These are phyloP conservation scores for Zhuqinia jingwanae DNA, from an alignment of 2,888 invertebrate genomes.

Conservation along the genomic window DNA sequence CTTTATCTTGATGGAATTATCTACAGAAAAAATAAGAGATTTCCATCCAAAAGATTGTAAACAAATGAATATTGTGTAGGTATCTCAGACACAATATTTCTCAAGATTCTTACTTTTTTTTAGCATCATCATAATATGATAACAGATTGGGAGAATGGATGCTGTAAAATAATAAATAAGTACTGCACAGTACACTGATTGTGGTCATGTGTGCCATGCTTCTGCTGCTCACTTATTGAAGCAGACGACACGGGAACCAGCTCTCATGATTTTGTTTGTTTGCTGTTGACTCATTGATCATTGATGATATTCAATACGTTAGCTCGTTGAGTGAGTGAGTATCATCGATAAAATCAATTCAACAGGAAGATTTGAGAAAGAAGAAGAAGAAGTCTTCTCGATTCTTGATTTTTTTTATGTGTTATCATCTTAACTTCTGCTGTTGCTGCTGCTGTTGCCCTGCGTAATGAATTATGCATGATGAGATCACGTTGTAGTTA, in stretches of 20 bases:
- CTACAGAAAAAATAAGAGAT: background rate
- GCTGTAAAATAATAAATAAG: no score
- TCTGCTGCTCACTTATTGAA: no score
- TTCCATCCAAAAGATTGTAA: constrained; percentile 37
- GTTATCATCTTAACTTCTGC: constrained; percentile 5
- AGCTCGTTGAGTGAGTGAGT: constrained; percentile 26
- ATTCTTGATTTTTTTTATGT: constrained; percentile 38
- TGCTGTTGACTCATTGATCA: constrained; percentile 53
- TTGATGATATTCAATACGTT: constrained; percentile 58
- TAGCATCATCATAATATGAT: no score
- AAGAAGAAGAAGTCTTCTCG: constrained; percentile 16
- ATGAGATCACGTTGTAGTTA: constrained; percentile 50
- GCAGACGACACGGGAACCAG: no score
- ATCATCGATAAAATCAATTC: constrained; percentile 67
- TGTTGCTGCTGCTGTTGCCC: constrained; percentile 29
- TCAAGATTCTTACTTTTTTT: no score
- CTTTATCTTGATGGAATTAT: background rate
- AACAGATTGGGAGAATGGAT: no score
- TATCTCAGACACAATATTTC: no score
- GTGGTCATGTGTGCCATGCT: no score
- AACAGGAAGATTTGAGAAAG: background rate
- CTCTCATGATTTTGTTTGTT: constrained; percentile 19
- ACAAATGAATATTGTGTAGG: constrained; percentile 39
- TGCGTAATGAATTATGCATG: constrained; percentile 68
- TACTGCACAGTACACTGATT: no score